phyloP scores from a whole-genome alignment of 1,140 invertebrate species.

The Penaeus vannamei region DNA sequence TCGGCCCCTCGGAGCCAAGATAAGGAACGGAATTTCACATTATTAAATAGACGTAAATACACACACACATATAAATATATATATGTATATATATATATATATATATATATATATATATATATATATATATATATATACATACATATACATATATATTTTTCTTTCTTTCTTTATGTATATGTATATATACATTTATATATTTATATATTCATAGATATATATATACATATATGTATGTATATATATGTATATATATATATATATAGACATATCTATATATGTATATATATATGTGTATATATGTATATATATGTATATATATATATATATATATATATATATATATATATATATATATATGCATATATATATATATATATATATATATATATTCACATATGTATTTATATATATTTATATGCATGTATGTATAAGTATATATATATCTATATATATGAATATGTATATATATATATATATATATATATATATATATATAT shows the following conservation, averaged over 20 bases:
- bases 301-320: neutral
- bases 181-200: no score
- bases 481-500: no score
- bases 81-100: conserved; percentile 7
- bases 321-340: neutral
- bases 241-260: no score
- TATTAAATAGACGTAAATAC: neutral
- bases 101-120: conserved; percentile 25
- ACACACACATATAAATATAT: neutral
- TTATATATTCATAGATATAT: no score
- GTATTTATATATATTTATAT: neutral
- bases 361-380: neutral
- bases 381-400: neutral
- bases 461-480: no score
- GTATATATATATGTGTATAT: neutral
- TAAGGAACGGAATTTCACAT: neutral
- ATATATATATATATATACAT: conserved; percentile 21
- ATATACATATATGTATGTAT: no score
- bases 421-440: no score
- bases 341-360: neutral
- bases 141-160: conserved; percentile 1
- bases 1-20: no score
- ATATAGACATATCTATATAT: no score
- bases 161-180: no score
- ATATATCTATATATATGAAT: no score